phyloP scores from a whole-genome alignment of 2,113 vertebrate species.

The Brachyistius frenatus region DNA sequence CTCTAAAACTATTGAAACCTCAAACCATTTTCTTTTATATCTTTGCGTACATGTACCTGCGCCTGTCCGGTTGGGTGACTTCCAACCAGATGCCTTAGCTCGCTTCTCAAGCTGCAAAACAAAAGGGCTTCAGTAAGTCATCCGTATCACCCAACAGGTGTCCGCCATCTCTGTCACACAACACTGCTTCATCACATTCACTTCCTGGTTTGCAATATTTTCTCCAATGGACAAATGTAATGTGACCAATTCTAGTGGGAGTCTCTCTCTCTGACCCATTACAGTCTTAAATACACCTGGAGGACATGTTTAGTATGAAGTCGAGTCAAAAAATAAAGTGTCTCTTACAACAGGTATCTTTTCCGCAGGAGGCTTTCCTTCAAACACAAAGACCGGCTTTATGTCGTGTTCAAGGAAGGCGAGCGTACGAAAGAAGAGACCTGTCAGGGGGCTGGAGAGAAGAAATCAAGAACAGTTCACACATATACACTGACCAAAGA shows the following conservation, averaged over 20 bases:
- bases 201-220: no score
- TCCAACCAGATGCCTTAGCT: constrained; percentile 75
- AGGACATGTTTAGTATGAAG: background rate
- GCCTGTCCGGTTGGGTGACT: constrained; percentile 38
- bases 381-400: constrained; percentile 86
- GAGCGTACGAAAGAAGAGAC: constrained; percentile 84
- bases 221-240: no score
- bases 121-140: background rate
- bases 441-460: constrained; percentile 74
- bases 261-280: background rate
- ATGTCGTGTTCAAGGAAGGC: constrained; percentile 85
- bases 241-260: no score
- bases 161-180: background rate
- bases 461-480: constrained; percentile 3
- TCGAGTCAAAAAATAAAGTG: background rate
- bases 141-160: background rate
- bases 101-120: constrained; percentile 81
- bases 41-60: constrained; percentile 57
- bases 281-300: background rate
- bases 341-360: constrained; percentile 80
- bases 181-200: no score
- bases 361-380: constrained; percentile 81
- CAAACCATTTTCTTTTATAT: no score
- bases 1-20: background rate
- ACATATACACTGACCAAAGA: background rate